phyloP scores from a whole-genome alignment of 2,888 invertebrate genomes.

The Crioceris asparagi region DNA sequence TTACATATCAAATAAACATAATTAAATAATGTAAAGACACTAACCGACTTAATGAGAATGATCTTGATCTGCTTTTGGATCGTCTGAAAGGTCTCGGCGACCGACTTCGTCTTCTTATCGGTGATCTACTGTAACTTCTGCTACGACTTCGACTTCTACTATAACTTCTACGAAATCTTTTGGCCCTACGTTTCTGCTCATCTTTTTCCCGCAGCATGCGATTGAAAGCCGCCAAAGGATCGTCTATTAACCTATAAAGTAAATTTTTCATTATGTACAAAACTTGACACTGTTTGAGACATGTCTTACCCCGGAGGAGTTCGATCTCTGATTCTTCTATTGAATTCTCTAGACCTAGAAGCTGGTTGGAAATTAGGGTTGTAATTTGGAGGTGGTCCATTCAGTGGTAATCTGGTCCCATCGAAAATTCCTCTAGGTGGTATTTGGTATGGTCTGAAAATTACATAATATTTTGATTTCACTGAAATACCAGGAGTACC shows the following conservation, averaged over 20 bases:
- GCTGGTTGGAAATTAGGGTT: constrained; percentile 24
- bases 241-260: constrained; percentile 59
- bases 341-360: constrained; percentile 22
- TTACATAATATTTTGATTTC: too few species aligned
- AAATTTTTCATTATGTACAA: background rate
- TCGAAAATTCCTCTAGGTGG: constrained; percentile 34
- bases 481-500: too few species aligned
- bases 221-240: constrained; percentile 79
- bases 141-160: constrained; percentile 41
- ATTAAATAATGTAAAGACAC: constrained; percentile 8
- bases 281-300: too few species aligned
- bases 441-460: constrained; percentile 28
- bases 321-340: constrained; percentile 36
- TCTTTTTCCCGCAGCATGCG: constrained; percentile 78
- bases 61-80: constrained; percentile 32
- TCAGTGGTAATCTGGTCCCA: constrained; percentile 30
- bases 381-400: constrained; percentile 30
- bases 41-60: constrained; percentile 47
- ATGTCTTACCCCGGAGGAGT: constrained; percentile 40
- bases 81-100: constrained; percentile 39
- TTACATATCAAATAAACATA: too few species aligned
- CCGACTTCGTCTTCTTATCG: constrained; percentile 38
- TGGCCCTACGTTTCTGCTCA: constrained; percentile 54
- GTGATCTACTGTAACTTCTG: constrained; percentile 37
- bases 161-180: constrained; percentile 48